Percentiles rank a stretch among this genome's conserved stretches.
Evolutionary conservation across 2,797 vertebrate species (phyloP).

Genomic region (Schizothorax lantsangensis): DNA sequence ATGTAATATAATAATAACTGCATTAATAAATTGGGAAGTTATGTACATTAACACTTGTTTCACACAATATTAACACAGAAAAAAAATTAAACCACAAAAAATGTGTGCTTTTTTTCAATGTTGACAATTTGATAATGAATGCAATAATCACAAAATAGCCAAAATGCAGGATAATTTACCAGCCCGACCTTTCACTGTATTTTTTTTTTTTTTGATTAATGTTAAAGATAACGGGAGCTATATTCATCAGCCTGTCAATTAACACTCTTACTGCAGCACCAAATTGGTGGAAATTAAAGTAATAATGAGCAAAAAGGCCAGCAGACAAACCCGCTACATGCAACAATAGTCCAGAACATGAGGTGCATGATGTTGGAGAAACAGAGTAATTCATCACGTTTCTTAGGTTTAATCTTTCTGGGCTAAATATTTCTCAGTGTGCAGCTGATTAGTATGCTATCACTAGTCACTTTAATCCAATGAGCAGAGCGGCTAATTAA

Average conservation of each 20-base stretch:
- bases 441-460: slow-evolving; percentile 74
- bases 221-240: not conserved
- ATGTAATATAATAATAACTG: not conserved
- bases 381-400: slow-evolving; percentile 63
- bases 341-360: not conserved
- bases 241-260: not conserved
- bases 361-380: slow-evolving; percentile 38
- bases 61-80: not conserved
- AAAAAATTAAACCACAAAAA: too few species aligned
- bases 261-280: not conserved
- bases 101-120: not conserved
- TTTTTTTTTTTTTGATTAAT: not conserved
- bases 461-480: slow-evolving; percentile 68
- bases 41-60: not conserved
- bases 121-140: not conserved
- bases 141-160: not conserved
- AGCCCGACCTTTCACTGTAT: not conserved
- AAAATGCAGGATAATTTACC: not conserved
- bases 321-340: slow-evolving; percentile 14
- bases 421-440: slow-evolving; percentile 63
- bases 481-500: slow-evolving; percentile 67
- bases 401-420: slow-evolving; percentile 65
- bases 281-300: slow-evolving; percentile 2
- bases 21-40: not conserved
- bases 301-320: not conserved